Evolutionary conservation across 2,888 invertebrate species (phyloP), one percentile per base, ranked within the genome.

Genomic region (Ptilodon capucinus): DNA sequence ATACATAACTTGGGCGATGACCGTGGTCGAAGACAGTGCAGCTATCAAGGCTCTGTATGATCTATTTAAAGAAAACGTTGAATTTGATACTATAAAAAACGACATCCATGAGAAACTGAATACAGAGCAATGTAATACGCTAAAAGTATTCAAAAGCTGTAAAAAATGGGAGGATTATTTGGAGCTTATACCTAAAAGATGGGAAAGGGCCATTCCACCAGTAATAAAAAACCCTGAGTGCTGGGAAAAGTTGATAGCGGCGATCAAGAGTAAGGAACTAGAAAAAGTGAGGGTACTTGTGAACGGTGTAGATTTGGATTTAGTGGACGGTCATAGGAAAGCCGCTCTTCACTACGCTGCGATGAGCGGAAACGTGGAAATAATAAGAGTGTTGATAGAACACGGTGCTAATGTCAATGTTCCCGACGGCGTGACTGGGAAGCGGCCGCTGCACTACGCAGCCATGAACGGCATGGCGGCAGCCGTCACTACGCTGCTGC

Each of bases 41-140:
- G n/a, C 38, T 16, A 44, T 54, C 7, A 17, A 36, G 14, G 52
- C 42, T 9, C 19, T 54, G 0, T 44, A 44, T n/a, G 30, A 40
- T 13, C 28, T 54, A 2, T 54, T 45, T 17, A 35, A 28, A 36
- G 36, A 32, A 19, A 28, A 48, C 2, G 21, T 51, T 0, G 19
- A 35, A 2, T 41, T 23, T 16, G 4, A 16, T 7, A 35, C 21
- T 3, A 51, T 53, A 4, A 1, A 36, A 36, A 18, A 36, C 19
- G 18, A 18, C 4, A 18, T 4, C 1, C 2, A 7, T 11, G 19
- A 18, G 4, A 18, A n/a, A 36, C 6, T 36, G 19, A 36, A 18
- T 5, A n/a, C 36, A 11, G 19, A 36, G 9, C 36, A 36, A 19
- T 2, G 2, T 2, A 18, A 18, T 3, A 4, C 2, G 2, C 18